A percentile compares a stretch with the other conserved stretches of the same genome.
phyloP scores from a whole-genome alignment of 2,888 invertebrate genomes.

The Acrobasis repandana region DNA sequence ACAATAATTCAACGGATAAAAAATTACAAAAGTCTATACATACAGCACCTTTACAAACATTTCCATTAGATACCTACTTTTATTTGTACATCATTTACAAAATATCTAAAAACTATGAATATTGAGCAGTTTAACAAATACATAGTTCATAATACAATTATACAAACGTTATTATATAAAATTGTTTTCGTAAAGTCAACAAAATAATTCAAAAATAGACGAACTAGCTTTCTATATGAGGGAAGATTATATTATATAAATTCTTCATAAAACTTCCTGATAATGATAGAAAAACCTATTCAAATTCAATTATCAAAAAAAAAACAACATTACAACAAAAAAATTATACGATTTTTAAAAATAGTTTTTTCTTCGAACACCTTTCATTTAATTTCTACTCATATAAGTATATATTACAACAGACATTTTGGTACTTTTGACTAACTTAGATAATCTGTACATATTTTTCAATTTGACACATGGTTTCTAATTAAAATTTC shows the following conservation, averaged over 20 bases:
- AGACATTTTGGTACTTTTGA: constrained; percentile 12
- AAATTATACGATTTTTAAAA: no score
- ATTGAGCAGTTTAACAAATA: constrained; percentile 57
- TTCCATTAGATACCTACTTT: constrained; percentile 8
- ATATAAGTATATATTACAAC: constrained; percentile 4
- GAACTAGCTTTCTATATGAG: constrained; percentile 12
- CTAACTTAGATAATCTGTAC: constrained; percentile 9
- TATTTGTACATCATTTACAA: constrained; percentile 21
- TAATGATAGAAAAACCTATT: neutral
- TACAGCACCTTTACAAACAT: constrained; percentile 26
- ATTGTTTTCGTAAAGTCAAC: constrained; percentile 8
- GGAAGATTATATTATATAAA: neutral
- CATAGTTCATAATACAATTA: neutral
- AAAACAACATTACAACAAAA: no score
- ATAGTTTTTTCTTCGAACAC: neutral
- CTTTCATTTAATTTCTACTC: neutral
- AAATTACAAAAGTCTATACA: constrained; percentile 16
- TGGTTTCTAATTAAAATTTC: no score
- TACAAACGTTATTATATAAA: constrained; percentile 7
- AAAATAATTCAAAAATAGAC: constrained; percentile 13
- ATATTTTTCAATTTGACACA: neutral
- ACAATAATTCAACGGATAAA: neutral
- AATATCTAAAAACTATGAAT: constrained; percentile 42
- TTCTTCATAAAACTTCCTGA: neutral
- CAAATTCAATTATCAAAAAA: no score